phyloP scores from a whole-genome alignment of 2,888 invertebrate genomes.

The Conistra vaccinii region DNA sequence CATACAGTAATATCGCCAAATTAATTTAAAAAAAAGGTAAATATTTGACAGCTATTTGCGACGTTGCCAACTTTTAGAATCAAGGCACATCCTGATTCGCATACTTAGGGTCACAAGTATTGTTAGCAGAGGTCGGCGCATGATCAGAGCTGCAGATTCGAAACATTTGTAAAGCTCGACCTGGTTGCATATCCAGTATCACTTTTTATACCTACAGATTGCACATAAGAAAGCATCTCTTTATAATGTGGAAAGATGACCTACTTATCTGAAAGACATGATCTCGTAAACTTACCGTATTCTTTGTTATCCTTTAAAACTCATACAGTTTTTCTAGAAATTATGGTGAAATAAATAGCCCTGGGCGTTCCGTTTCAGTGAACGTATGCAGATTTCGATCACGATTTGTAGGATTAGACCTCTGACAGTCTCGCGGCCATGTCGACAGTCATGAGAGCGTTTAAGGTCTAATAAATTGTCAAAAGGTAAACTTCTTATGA shows the following conservation, averaged over 20 bases:
- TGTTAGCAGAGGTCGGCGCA: slow-evolving; percentile 15
- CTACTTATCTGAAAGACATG: background rate
- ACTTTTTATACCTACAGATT: background rate
- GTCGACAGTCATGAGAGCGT: background rate
- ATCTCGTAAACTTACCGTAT: background rate
- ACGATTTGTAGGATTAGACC: background rate
- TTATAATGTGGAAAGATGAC: background rate
- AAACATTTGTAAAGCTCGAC: slow-evolving; percentile 28
- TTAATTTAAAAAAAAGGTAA: too few species aligned
- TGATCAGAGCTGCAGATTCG: slow-evolving; percentile 36
- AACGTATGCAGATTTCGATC: background rate
- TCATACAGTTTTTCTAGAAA: background rate
- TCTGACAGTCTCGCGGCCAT: background rate
- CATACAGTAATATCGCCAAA: too few species aligned
- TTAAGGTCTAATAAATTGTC: background rate
- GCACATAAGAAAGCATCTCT: slow-evolving; percentile 7
- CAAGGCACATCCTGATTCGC: slow-evolving; percentile 29
- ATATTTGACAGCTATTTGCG: too few species aligned
- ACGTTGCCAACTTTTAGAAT: too few species aligned
- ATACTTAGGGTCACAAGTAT: slow-evolving; percentile 33
- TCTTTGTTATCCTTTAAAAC: background rate
- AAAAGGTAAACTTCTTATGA: slow-evolving; percentile 7
- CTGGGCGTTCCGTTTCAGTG: background rate
- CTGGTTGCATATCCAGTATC: slow-evolving; percentile 4
- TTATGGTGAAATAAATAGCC: background rate